Evolutionary conservation across 2,113 vertebrate genomes (phyloP).

Genomic region (Caracal caracal): DNA sequence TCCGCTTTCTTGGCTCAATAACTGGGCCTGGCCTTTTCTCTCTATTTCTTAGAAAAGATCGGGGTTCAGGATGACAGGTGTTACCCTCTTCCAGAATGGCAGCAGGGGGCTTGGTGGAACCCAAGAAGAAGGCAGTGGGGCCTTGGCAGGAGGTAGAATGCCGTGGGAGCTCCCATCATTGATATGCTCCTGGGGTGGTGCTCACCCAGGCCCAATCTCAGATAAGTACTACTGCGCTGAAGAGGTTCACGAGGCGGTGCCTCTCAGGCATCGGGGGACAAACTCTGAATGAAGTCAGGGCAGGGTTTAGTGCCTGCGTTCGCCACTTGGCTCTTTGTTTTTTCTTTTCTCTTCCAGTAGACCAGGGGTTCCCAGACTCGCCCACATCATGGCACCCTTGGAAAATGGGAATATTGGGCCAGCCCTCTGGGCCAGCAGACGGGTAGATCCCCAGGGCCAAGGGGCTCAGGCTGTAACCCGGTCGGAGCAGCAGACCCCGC

Average conservation of each 20-base stretch:
- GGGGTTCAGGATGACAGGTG: neutral
- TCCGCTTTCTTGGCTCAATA: neutral
- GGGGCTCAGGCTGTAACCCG: neutral
- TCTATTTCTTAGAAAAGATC: neutral
- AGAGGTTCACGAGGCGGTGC: neutral
- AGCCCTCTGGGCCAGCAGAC: neutral
- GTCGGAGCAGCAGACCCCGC: neutral
- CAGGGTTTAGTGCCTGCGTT: neutral
- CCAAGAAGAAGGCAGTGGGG: neutral
- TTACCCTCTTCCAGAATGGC: neutral
- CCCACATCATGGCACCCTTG: neutral
- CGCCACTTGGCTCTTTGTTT: neutral
- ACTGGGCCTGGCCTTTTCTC: neutral
- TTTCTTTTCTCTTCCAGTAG: neutral
- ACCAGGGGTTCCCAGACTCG: neutral
- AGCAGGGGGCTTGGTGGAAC: neutral
- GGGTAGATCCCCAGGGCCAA: neutral
- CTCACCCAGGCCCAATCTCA: neutral
- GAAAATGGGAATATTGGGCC: neutral
- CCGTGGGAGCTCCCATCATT: neutral
- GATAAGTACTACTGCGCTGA: neutral
- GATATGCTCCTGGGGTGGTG: rapidly evolving
- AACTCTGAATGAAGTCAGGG: neutral
- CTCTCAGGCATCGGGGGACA: neutral
- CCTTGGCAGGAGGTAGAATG: neutral